Evolutionary conservation across 2,113 vertebrate genomes (phyloP), one percentile per base, ranked within the genome.

Genomic region (Crotalus viridis): DNA sequence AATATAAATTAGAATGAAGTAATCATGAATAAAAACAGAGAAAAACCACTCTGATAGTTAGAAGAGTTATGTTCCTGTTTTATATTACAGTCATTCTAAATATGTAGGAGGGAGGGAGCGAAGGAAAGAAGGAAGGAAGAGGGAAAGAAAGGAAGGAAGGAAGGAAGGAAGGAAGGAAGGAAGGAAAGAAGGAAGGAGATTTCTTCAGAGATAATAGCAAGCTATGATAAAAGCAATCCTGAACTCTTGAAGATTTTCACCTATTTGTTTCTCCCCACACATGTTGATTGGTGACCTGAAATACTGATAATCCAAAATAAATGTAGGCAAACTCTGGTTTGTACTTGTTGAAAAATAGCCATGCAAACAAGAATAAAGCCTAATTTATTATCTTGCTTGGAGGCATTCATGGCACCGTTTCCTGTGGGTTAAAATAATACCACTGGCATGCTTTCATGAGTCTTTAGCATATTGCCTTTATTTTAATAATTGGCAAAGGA

Each of bases 1-100:
- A 87, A 91, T 81, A 74, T 13, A 57, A 12, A 19, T 88, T 91
- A 22, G 21, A 93, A 91, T 91, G 86, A 93, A 91, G 43, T 89
- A 86, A 59, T 48, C 33, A 39, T 88, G 61, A 85, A 85, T 51
- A 52, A 93, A 88, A 57, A 81, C 19, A 17, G 0, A 56, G 10
- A 81, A 33, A 28, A 28, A 81, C 90, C 56, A 91, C 39, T 51
- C 26, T 89, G 54, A 85, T 12, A 89, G 4, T 33, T 10, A 89
- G 89, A 85, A 10, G 81, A 55, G 54, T 24, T 57, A 81, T 46
- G 51, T 39, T 57, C 64, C 39, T 61, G 43, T 5, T 54, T 91
- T 59, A 19, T 85, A 21, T 61, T 56, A 59, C 19, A 39, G 52
- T 89, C 17, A 59, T 52, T 57, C 86, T 57, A 89, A 43, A 85